Conservation (phyloP, 2,797 vertebrate genomes). For the Phylloscopus collybita region DNA sequence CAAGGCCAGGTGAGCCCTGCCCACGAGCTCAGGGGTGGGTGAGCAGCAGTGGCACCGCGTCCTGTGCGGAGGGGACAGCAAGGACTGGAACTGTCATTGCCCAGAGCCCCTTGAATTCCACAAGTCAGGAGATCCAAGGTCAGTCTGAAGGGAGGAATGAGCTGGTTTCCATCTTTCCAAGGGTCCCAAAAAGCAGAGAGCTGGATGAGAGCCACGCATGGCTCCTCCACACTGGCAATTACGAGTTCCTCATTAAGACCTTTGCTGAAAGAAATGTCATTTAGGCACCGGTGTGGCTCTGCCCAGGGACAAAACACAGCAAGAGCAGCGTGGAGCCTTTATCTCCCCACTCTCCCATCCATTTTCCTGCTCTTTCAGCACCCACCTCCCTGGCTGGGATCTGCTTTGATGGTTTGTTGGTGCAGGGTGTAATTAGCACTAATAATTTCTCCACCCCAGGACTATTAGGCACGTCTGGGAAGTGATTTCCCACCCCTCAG, state of each 20-base stretch:
- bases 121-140: neutral
- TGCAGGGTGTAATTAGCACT: neutral
- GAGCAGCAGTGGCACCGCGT: neutral
- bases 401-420: neutral
- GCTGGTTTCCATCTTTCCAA: neutral
- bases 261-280: neutral
- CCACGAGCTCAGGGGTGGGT: rapidly evolving
- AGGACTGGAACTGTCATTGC: rapidly evolving
- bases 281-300: neutral
- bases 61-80: neutral
- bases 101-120: neutral
- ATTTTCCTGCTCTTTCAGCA: neutral
- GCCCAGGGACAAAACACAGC: neutral
- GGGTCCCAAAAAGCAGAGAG: neutral
- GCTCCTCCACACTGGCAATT: neutral
- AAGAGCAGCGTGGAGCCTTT: neutral
- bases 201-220: rapidly evolving
- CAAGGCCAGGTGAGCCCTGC: neutral
- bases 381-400: neutral
- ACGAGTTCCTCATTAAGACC: neutral
- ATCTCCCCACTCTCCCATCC: neutral
- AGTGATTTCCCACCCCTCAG: constrained; percentile 6
- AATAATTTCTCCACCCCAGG: neutral
- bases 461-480: constrained; percentile 8
- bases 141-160: neutral